These are phyloP conservation scores for Stenichneumon culpator DNA, from an alignment of 2,888 invertebrate genomes.

Conservation along the genomic window DNA sequence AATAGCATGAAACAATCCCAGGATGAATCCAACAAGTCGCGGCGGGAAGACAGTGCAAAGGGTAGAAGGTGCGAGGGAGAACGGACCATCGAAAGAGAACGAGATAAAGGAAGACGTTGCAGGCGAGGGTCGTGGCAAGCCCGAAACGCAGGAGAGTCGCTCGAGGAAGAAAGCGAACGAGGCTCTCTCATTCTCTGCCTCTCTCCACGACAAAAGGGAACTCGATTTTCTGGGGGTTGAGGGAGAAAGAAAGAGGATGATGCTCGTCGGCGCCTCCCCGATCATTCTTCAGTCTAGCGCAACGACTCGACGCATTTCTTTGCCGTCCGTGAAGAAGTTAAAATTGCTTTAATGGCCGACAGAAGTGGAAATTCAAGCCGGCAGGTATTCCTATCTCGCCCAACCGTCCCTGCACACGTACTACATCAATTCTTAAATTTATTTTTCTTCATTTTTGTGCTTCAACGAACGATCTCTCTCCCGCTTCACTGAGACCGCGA, in stretches of 20 bases:
- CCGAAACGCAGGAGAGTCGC: constrained; percentile 53
- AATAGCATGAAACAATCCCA: constrained; percentile 80
- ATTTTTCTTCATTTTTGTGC: constrained; percentile 19
- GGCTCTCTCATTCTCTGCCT: constrained; percentile 7
- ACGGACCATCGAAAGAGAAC: constrained; percentile 47
- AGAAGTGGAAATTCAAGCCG: constrained; percentile 78
- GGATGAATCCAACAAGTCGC: constrained; percentile 78
- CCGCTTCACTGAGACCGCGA: constrained; percentile 21
- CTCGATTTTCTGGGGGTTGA: constrained; percentile 68
- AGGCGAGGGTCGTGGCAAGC: constrained; percentile 47
- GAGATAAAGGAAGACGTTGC: constrained; percentile 49
- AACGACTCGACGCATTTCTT: constrained; percentile 81
- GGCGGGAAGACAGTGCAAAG: constrained; percentile 51
- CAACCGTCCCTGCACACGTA: constrained; percentile 43
- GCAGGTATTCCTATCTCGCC: constrained; percentile 78
- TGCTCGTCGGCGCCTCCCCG: constrained; percentile 82
- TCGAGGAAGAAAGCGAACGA: constrained; percentile 23
- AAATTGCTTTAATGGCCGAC: constrained; percentile 83
- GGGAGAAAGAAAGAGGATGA: constrained; percentile 74
- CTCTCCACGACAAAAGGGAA: constrained; percentile 51
- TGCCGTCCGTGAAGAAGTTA: constrained; percentile 81
- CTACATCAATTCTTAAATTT: constrained; percentile 39
- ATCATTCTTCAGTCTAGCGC: constrained; percentile 85
- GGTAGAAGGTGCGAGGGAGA: constrained; percentile 45
- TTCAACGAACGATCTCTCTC: constrained; percentile 55